phyloP scores from a whole-genome alignment of 2,113 vertebrate genomes.

The Acanthisitta chloris region DNA sequence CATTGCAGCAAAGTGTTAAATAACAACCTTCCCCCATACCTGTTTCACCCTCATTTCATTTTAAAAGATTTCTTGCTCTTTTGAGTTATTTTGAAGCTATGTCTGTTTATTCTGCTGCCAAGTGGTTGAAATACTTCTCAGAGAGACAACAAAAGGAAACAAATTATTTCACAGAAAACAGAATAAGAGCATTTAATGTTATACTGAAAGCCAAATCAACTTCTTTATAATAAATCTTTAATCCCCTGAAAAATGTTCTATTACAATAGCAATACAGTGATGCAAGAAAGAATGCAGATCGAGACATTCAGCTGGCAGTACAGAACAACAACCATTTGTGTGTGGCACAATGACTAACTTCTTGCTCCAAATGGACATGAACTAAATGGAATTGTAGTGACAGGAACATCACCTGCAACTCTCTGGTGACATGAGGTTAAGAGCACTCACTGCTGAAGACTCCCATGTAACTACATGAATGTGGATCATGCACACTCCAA shows the following conservation, averaged over 20 bases:
- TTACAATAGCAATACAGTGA: neutral
- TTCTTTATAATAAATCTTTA: conserved; percentile 12
- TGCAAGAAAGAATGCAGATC: neutral
- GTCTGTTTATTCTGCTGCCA: conserved; percentile 19
- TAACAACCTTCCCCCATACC: neutral
- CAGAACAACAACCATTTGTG: neutral
- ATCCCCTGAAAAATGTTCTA: neutral
- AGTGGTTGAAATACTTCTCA: neutral
- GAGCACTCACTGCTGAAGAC: neutral
- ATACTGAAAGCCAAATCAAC: neutral
- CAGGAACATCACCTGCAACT: neutral
- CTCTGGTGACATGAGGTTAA: neutral
- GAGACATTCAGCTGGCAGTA: neutral
- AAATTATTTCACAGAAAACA: conserved; percentile 12
- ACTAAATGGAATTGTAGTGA: neutral
- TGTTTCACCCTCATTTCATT: neutral
- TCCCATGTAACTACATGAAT: neutral
- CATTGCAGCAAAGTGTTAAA: neutral
- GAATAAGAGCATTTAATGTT: neutral
- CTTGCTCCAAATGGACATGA: neutral
- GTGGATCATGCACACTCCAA: neutral
- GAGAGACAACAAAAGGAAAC: neutral
- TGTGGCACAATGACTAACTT: neutral
- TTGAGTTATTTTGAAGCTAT: neutral
- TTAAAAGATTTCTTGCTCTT: neutral